Evolutionary conservation across 2,888 invertebrate genomes (phyloP), one percentile per base, ranked within the genome.

Genomic region (Dryomyza anilis): DNA sequence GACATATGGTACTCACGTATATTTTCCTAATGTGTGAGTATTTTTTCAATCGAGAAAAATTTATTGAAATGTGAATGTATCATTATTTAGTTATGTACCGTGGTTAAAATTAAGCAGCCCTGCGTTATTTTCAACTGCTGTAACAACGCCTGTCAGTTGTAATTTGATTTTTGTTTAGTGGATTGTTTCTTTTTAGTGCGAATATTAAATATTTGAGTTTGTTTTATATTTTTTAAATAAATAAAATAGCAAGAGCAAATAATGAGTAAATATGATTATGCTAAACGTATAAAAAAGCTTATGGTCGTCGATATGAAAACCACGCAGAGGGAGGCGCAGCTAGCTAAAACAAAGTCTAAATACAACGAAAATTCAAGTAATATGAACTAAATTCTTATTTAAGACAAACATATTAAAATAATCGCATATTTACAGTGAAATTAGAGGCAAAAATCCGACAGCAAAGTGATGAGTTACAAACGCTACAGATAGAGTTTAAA

Each of bases 121-220:
- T n/a, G n/a, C n/a, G n/a, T n/a, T n/a, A n/a, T n/a, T n/a, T n/a
- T n/a, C n/a, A n/a, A n/a, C n/a, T n/a, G n/a, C n/a, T n/a, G n/a
- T n/a, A n/a, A n/a, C n/a, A n/a, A n/a, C n/a, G n/a, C n/a, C n/a
- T n/a, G n/a, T n/a, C n/a, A n/a, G n/a, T n/a, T n/a, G n/a, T n/a
- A n/a, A n/a, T n/a, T n/a, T n/a, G n/a, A n/a, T n/a, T 23, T 21
- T 5, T 21, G 48, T 23, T 23, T 10, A 48, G 8, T 21, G 23
- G 5, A 48, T 43, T 16, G 43, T 16, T 16, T 43, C n/a, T 16
- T 21, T 10, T 29, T 19, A 5, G 36, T 10, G 8, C n/a, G 30
- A 48, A 25, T 27, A 30, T 57, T 50, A n/a, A 67, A 71, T 66
- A 83, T 84, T n/a, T n/a, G n/a, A n/a, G n/a, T n/a, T n/a, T n/a